Conservation (phyloP, 2,797 vertebrate genomes). For the Macropus fuliginosus region DNA sequence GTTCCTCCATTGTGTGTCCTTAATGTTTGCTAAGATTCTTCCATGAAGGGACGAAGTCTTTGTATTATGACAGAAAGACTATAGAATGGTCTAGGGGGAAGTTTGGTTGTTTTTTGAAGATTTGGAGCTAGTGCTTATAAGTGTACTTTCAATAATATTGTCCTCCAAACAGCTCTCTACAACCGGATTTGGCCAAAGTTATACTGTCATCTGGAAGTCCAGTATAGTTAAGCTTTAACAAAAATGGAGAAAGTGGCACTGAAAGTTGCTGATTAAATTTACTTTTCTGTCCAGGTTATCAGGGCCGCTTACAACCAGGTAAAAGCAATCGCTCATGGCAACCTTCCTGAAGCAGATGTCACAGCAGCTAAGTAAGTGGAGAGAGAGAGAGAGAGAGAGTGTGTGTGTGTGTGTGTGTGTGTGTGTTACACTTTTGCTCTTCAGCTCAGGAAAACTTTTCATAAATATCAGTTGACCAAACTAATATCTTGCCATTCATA, state of each 20-base stretch:
- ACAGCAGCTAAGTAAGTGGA: slow-evolving; percentile 93
- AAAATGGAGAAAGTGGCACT: not conserved
- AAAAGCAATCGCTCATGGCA: slow-evolving; percentile 91
- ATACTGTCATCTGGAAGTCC: not conserved
- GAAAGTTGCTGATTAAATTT: slow-evolving; percentile 33
- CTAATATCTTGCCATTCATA: not conserved
- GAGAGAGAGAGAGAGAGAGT: too few relatives aligned
- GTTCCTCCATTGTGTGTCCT: not conserved
- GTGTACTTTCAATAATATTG: not conserved
- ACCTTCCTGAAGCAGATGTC: slow-evolving; percentile 89
- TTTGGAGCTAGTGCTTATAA: not conserved
- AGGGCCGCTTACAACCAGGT: slow-evolving; percentile 92
- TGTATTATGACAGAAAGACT: not conserved
- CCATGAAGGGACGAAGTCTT: not conserved
- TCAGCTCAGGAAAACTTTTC: not conserved
- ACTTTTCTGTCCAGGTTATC: slow-evolving; percentile 88
- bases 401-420: not conserved
- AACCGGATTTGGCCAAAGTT: not conserved
- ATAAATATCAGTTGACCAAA: not conserved
- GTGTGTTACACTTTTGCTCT: slow-evolving; percentile 3
- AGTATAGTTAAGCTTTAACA: not conserved
- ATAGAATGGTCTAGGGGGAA: not conserved
- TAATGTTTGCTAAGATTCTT: not conserved
- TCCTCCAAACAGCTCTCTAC: not conserved
- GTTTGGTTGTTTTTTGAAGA: not conserved